A percentile compares a stretch with the other conserved stretches of the same genome.
Conservation (phyloP, 92 coral and sea anemone species). For the Epizoanthus ramosus region DNA sequence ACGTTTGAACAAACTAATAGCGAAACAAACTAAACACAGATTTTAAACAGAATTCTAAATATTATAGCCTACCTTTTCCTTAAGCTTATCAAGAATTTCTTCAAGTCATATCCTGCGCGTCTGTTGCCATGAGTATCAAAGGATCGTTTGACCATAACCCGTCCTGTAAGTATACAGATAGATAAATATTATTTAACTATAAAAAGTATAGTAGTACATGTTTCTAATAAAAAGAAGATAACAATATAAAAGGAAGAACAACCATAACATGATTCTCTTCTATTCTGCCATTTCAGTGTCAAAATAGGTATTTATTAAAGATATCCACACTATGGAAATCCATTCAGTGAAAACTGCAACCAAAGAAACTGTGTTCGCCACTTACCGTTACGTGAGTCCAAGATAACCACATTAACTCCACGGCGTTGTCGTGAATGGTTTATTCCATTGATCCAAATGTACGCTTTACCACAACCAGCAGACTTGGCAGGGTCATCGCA, state of each 20-base stretch:
- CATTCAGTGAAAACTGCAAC: no score
- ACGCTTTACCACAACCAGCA: slow-evolving; percentile 42
- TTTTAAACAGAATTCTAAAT: background rate
- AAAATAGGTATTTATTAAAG: no score
- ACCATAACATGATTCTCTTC: no score
- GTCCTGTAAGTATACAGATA: background rate
- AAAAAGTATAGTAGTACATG: no score
- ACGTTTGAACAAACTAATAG: no score
- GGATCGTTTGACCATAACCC: background rate
- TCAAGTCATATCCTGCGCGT: slow-evolving; percentile 1
- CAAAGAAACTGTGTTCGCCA: no score
- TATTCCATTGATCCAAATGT: slow-evolving; percentile 43
- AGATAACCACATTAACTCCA: slow-evolving; percentile 46
- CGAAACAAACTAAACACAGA: no score
- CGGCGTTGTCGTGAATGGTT: slow-evolving; percentile 39
- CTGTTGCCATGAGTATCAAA: slow-evolving; percentile 30
- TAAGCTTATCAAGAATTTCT: background rate
- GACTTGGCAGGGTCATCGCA: slow-evolving; percentile 49
- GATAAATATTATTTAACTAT: background rate
- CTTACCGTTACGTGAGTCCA: slow-evolving; percentile 45
- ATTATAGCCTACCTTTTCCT: slow-evolving; percentile 16
- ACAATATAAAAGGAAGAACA: no score
- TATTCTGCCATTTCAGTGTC: no score
- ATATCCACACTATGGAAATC: no score
- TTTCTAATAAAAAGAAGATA: no score